phyloP scores from a whole-genome alignment of 2,888 invertebrate genomes.

The Malacosoma neustria region DNA sequence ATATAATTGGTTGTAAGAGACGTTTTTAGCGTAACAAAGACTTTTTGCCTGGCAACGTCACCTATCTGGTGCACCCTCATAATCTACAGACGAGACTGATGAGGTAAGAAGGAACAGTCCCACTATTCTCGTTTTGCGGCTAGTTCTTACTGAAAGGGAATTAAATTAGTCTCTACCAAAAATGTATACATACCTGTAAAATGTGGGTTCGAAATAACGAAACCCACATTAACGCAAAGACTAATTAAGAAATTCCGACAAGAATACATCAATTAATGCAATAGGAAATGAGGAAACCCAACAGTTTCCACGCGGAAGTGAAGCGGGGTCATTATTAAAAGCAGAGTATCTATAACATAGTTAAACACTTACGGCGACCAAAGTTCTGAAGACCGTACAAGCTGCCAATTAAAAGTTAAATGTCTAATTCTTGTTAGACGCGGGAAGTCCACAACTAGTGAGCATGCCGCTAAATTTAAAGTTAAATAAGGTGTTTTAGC shows the following conservation, averaged over 20 bases:
- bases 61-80: too few relatives aligned
- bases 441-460: conserved; percentile 60
- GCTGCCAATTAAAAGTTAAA: conserved; percentile 74
- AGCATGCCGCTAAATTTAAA: conserved; percentile 42
- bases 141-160: too few relatives aligned
- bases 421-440: conserved; percentile 71
- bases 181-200: too few relatives aligned
- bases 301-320: conserved; percentile 16
- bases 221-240: neutral
- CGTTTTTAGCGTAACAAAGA: too few relatives aligned
- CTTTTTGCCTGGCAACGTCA: too few relatives aligned
- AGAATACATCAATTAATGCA: neutral
- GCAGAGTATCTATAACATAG: conserved; percentile 48
- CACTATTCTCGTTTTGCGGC: too few relatives aligned
- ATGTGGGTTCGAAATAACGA: too few relatives aligned
- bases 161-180: too few relatives aligned
- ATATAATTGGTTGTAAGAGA: too few relatives aligned
- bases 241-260: neutral
- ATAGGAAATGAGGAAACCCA: conserved; percentile 10
- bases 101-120: too few relatives aligned
- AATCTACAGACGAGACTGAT: too few relatives aligned
- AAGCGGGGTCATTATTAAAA: conserved; percentile 39
- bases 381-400: conserved; percentile 68
- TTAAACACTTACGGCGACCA: conserved; percentile 62
- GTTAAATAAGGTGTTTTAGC: too few relatives aligned